These are phyloP conservation scores for Seladonia tumulorum DNA, from an alignment of 2,888 invertebrate species.

Conservation along the genomic window DNA sequence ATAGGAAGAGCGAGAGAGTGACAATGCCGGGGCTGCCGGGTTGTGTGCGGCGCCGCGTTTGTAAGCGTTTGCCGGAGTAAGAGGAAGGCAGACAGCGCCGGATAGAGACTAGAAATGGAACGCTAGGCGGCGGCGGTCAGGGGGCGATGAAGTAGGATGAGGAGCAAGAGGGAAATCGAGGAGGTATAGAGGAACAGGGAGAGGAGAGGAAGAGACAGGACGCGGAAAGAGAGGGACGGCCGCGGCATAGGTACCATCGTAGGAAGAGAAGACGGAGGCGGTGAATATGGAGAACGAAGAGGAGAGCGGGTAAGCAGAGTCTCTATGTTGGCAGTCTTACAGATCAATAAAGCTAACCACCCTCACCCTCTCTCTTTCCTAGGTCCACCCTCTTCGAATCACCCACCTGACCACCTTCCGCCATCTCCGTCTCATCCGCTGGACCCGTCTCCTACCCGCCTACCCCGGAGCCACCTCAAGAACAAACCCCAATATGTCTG, in stretches of 20 bases:
- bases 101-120: constrained; percentile 57
- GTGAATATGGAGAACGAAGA: constrained; percentile 70
- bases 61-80: constrained; percentile 53
- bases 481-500: constrained; percentile 83
- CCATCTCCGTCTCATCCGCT: constrained; percentile 71
- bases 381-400: constrained; percentile 67
- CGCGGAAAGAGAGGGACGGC: constrained; percentile 28
- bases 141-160: background rate
- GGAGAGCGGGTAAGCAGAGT: constrained; percentile 75
- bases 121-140: constrained; percentile 32
- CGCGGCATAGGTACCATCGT: constrained; percentile 55
- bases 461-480: constrained; percentile 79
- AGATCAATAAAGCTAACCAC: constrained; percentile 85
- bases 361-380: constrained; percentile 74
- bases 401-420: constrained; percentile 73
- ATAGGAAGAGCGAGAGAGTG: constrained; percentile 65
- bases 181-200: constrained; percentile 30
- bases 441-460: constrained; percentile 64
- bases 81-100: constrained; percentile 42
- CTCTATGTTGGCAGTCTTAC: constrained; percentile 83
- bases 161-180: background rate
- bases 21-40: constrained; percentile 57
- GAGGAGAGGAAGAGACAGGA: constrained; percentile 3
- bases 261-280: constrained; percentile 72
- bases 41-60: constrained; percentile 52